Evolutionary conservation across 2,888 invertebrate genomes (phyloP).

Genomic region (Drosophila anceps): DNA sequence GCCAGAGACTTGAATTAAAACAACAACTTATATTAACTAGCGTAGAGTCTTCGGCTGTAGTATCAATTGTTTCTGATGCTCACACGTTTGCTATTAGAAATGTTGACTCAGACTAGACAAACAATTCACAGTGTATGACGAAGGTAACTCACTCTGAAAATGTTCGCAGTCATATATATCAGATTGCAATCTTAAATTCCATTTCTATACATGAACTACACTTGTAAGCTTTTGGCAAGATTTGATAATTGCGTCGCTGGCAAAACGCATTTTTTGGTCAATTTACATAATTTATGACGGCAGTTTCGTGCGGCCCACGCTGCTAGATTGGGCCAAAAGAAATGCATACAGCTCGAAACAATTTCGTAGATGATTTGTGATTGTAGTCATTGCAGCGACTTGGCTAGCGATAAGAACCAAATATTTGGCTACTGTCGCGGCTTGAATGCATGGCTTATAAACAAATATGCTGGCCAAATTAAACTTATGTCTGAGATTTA

Average conservation of each 20-base stretch:
- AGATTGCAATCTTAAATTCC: conserved; percentile 8
- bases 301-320: conserved; percentile 47
- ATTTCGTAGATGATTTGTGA: conserved; percentile 73
- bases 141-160: neutral
- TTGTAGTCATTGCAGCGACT: conserved; percentile 66
- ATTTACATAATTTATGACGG: conserved; percentile 75
- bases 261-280: conserved; percentile 53
- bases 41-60: neutral
- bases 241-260: conserved; percentile 54
- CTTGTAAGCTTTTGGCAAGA: conserved; percentile 14
- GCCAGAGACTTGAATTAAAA: no score
- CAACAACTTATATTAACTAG: no score
- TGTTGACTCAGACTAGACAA: neutral
- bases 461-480: conserved; percentile 55
- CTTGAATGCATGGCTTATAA: conserved; percentile 36
- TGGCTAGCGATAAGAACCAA: conserved; percentile 48
- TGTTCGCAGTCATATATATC: neutral
- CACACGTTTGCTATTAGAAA: neutral
- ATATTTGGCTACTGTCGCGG: conserved; percentile 53
- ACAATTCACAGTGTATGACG: neutral
- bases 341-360: conserved; percentile 60
- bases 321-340: conserved; percentile 21
- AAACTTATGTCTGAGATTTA: conserved; percentile 75
- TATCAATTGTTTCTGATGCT: neutral
- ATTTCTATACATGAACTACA: conserved; percentile 8